A percentile compares a stretch with the other conserved stretches of the same genome.
Evolutionary conservation across 2,797 vertebrate species (phyloP).

Genomic region (Pseudochirops corinnae): DNA sequence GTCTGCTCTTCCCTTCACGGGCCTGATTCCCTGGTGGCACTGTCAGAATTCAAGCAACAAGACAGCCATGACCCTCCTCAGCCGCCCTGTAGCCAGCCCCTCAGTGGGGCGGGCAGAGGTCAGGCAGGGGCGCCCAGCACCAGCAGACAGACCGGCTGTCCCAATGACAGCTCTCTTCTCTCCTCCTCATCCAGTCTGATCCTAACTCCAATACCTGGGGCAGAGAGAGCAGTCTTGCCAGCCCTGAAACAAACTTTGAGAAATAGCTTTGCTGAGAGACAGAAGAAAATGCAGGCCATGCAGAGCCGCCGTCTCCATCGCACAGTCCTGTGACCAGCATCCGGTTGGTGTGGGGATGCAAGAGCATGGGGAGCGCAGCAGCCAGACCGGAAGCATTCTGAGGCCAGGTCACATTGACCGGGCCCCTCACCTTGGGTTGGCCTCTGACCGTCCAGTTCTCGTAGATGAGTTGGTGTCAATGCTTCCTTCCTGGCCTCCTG

Average conservation of each 20-base stretch:
- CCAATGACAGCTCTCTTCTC: background rate
- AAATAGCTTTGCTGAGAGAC: conserved; percentile 85
- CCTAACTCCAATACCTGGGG: conserved; percentile 74
- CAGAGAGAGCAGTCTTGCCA: conserved; percentile 85
- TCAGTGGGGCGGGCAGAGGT: background rate
- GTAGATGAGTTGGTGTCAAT: background rate
- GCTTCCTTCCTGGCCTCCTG: conserved; percentile 13
- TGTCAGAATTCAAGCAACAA: too few species aligned
- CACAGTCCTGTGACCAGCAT: conserved; percentile 58
- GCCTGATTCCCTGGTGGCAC: background rate
- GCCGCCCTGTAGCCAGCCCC: too few species aligned
- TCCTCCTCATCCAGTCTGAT: conserved; percentile 74
- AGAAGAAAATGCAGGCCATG: conserved; percentile 85
- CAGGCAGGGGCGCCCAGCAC: background rate
- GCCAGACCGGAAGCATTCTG: background rate
- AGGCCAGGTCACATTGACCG: background rate
- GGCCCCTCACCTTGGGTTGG: background rate
- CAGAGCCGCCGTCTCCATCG: conserved; percentile 86
- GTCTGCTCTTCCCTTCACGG: too few species aligned
- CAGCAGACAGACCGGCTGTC: fast-evolving
- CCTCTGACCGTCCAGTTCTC: background rate
- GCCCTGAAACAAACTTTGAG: conserved; percentile 87
- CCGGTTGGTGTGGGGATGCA: too few species aligned
- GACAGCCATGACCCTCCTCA: too few species aligned
- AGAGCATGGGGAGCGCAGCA: background rate